These are phyloP conservation scores for Pomatorhinus ruficollis DNA, from an alignment of 2,113 vertebrate species.

Conservation along the genomic window DNA sequence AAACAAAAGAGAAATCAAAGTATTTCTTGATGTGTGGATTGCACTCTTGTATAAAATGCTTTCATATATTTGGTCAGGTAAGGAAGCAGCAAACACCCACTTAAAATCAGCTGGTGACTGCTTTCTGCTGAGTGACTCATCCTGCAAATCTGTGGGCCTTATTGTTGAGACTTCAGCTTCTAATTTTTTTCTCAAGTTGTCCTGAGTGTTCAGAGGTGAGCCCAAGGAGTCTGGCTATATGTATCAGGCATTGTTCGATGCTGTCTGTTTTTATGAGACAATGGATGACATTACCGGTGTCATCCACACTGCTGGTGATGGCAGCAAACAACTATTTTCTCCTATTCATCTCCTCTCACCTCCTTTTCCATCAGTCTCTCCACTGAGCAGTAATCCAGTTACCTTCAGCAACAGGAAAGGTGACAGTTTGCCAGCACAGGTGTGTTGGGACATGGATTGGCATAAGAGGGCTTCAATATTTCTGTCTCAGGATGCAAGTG, in stretches of 20 bases:
- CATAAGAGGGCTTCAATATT: background rate
- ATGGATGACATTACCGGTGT: background rate
- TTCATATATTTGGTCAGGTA: constrained; percentile 17
- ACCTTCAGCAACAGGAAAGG: background rate
- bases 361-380: background rate
- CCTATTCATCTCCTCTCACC: background rate
- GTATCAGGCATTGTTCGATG: background rate
- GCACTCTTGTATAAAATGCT: background rate
- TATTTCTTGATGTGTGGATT: background rate
- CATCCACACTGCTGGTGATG: background rate
- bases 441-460: background rate
- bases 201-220: constrained; percentile 9
- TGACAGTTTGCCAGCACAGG: background rate
- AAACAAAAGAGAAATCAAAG: constrained; percentile 7
- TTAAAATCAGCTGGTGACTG: constrained; percentile 54
- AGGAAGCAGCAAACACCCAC: constrained; percentile 19
- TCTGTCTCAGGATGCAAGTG: background rate
- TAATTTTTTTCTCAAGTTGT: constrained; percentile 14
- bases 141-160: background rate
- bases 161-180: constrained; percentile 11
- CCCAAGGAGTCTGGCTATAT: background rate
- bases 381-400: background rate
- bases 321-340: background rate
- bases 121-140: constrained; percentile 46
- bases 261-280: background rate